Conservation (phyloP, 2,113 vertebrate genomes). For the Turdus rufiventris region DNA sequence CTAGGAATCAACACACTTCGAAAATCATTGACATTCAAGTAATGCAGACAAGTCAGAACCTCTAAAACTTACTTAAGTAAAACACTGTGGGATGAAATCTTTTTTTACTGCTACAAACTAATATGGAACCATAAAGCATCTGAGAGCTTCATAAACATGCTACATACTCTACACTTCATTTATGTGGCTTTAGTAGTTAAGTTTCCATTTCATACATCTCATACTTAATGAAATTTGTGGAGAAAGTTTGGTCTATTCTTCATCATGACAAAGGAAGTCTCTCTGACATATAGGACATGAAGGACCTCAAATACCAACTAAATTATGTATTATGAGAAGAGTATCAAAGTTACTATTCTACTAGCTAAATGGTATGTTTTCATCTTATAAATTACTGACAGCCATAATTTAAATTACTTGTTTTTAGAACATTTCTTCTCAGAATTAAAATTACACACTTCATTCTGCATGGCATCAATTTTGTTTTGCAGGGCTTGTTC, state of each 20-base stretch:
- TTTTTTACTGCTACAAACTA: neutral
- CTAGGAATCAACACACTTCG: neutral
- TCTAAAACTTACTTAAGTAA: neutral
- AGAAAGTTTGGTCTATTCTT: neutral
- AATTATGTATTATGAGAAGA: neutral
- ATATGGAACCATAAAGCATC: neutral
- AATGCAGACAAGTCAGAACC: neutral
- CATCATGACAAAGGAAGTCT: neutral
- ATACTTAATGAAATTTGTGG: neutral
- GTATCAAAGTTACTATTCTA: neutral
- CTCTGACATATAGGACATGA: neutral
- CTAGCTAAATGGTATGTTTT: neutral
- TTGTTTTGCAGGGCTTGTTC: neutral
- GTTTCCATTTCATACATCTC: neutral
- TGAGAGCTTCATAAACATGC: neutral
- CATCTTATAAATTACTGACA: neutral
- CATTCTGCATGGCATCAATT: neutral
- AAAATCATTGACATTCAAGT: neutral
- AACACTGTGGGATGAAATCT: neutral
- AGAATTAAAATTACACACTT: neutral
- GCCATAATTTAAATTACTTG: neutral
- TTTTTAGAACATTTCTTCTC: neutral
- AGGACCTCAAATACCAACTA: neutral
- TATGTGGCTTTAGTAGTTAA: neutral
- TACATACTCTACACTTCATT: neutral